Evolutionary conservation across 2,797 vertebrate species (phyloP).

Genomic region (Sebastes glaucus): DNA sequence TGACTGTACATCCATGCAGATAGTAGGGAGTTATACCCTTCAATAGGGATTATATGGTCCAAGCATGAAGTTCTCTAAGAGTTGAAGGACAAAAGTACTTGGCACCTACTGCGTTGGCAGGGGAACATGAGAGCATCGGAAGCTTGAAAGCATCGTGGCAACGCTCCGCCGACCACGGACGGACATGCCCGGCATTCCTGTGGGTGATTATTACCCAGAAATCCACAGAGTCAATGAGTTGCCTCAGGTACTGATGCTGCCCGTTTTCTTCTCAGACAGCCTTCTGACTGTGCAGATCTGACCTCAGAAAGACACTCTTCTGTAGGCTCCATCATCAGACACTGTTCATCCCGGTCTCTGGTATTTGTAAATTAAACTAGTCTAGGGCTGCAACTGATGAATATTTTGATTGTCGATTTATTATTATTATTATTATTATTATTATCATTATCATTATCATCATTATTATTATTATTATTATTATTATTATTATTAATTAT

Average conservation of each 20-base stretch:
- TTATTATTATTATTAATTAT: too few species aligned
- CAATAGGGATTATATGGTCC: neutral
- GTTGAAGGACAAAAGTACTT: slow-evolving; percentile 42
- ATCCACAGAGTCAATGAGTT: slow-evolving; percentile 56
- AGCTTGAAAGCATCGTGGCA: slow-evolving; percentile 58
- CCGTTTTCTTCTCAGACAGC: neutral
- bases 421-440: too few species aligned
- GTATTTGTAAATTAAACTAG: neutral
- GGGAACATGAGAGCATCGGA: slow-evolving; percentile 48
- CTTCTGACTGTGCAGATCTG: neutral
- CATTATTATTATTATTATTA: too few species aligned
- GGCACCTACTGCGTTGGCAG: slow-evolving; percentile 26
- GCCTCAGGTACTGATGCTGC: slow-evolving; percentile 59
- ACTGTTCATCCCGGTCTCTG: neutral
- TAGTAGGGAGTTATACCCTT: neutral
- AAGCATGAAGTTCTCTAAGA: slow-evolving; percentile 1
- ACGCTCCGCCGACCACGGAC: slow-evolving; percentile 56
- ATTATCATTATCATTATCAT: too few species aligned
- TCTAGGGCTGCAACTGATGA: neutral
- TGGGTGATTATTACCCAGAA: slow-evolving; percentile 80
- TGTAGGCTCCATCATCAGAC: slow-evolving; percentile 5
- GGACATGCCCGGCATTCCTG: slow-evolving; percentile 80
- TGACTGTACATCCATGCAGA: neutral
- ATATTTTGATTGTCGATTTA: too few species aligned
- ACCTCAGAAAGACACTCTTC: neutral